Evolutionary conservation across 23 tunicate species (phyloP).

Genomic region (Corella eumyota): DNA sequence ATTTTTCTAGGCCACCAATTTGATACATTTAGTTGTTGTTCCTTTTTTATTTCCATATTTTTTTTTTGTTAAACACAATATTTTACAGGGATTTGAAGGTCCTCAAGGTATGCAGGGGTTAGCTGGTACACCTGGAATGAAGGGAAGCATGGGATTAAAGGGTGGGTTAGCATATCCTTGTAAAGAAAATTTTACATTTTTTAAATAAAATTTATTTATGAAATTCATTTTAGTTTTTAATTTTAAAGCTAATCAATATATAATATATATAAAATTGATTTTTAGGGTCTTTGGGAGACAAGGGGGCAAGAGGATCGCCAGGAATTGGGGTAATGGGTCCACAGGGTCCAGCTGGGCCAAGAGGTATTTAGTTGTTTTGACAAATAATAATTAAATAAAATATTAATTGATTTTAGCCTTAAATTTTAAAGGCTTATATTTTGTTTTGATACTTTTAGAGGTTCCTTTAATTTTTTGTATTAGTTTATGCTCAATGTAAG

Average conservation of each 20-base stretch:
- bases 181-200: too few relatives aligned
- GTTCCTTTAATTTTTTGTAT: too few relatives aligned
- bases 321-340: slow-evolving; percentile 45
- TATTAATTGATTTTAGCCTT: too few relatives aligned
- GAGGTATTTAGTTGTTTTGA: slow-evolving; percentile 4
- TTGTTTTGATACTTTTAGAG: too few relatives aligned
- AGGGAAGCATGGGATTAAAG: slow-evolving; percentile 15
- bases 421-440: too few relatives aligned
- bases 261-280: not conserved
- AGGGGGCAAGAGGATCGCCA: slow-evolving; percentile 56
- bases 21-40: too few relatives aligned
- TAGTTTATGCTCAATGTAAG: too few relatives aligned
- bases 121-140: slow-evolving; percentile 35
- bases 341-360: slow-evolving; percentile 39
- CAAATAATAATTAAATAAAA: not conserved
- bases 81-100: slow-evolving; percentile 22
- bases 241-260: not conserved
- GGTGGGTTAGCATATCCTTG: not conserved
- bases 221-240: too few relatives aligned
- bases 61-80: slow-evolving; percentile 2
- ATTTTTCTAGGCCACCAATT: too few relatives aligned
- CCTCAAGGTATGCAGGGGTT: slow-evolving; percentile 13
- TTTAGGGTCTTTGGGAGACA: slow-evolving; percentile 55
- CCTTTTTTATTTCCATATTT: too few relatives aligned
- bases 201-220: too few relatives aligned